Base-by-base conservation (phyloP, 2,113 vertebrate species). In the Protobothrops flavoviridis region DNA sequence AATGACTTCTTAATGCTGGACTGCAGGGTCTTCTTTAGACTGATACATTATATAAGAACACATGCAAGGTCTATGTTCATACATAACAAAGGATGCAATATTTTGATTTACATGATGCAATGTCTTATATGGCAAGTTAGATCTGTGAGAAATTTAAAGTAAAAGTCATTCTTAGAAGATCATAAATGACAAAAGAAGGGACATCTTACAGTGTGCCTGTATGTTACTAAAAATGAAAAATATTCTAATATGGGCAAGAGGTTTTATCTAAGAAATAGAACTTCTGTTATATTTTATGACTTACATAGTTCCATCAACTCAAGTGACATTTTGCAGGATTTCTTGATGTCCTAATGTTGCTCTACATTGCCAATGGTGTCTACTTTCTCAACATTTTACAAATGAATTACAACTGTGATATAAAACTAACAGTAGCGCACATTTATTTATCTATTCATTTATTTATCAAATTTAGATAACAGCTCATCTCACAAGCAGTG, bases 1-100 rank as follows among this genome's bases (percentile, higher is more conserved):
- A 97, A 96, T 94, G 94, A 93, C 96, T 96, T 95, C 85, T 93
- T 96, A 96, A 94, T 95, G 48, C 43, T 85, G 57, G 93, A 91
- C 95, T 96, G 91, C 94, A 93, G 94, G 48, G 96, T 89, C 93
- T 97, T 95, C 96, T 96, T 96, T 88, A 96, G 94, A 91, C 57
- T 88, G 88, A 90, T 39, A 23, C 92, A 87, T 95, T 90, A 88
- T 95, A 95, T 96, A 96, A 95, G 95, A 94, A 92, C 93, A 96
- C 94, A 97, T 97, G 95, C 94, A 90, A 90, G 48, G 85, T 94
- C 57, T 92, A 91, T 55, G 64, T 96, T 96, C 94, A 21, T 96
- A 89, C 81, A 50, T 94, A 86, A 91, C 90, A 92, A 74, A 88
- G 57, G 95, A 96, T 94, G 0, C 94, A 92, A 93, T 90, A 90